Evolutionary conservation across 2,797 vertebrate genomes (phyloP), one percentile per base, ranked within the genome.

Genomic region (Leptodactylus fallax): DNA sequence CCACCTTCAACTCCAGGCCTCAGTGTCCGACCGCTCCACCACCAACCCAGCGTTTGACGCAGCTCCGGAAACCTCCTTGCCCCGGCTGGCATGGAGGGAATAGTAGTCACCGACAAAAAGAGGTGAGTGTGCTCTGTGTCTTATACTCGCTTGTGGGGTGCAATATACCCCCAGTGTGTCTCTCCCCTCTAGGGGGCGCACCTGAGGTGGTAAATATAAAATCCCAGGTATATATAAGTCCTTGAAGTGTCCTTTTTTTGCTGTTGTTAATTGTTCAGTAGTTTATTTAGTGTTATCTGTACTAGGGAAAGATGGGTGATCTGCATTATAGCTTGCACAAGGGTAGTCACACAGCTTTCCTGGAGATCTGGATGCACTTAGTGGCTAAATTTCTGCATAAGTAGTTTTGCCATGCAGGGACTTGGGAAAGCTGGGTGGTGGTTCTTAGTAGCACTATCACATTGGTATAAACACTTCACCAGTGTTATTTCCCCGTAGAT

Each of bases 1-100:
- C 10, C 9, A 6, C 16, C 69, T 23, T 25, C 51, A 56, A 10
- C 23, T 21, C 58, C 58, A 72, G 82, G 87, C 87, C 87, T 79
- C 80, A 17, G 82, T 79, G 77, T 63, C 63, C 36, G 53, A 21
- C 69, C 53, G 55, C 74, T 27, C 63, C 63, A 27, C 23, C 72
- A 67, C 23, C 60, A 8, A 23, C 49, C 86, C 61, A 23, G 45
- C 83, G 87, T 47, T 25, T 88, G 83, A 79, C 76, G n/a, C 61
- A 63, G 61, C 87, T 55, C 60, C n/a, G 76, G 87, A 63, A 16
- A n/a, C 63, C 71, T 84, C 67, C 87, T 85, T 85, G 36, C 77
- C 87, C 67, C 63, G 67, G 69, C 69, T 56, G 83, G 69, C 83
- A 89, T 89, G 87, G 87, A 89, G 87, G 87, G 51, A 25, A 56